Evolutionary conservation across 2,888 invertebrate species (phyloP).

Genomic region (Dryocosmus kuriphilus): DNA sequence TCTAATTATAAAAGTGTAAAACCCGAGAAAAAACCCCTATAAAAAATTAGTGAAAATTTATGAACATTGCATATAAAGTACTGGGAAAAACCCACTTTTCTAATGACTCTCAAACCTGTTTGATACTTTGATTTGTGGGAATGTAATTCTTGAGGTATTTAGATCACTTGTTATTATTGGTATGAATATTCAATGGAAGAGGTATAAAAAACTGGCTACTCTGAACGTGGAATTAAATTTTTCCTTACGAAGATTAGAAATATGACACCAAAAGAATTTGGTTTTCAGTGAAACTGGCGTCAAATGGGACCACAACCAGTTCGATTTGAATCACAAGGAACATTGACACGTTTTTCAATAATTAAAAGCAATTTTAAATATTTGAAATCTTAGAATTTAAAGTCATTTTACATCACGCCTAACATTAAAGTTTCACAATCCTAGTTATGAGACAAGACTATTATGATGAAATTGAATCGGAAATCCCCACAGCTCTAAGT

Average conservation of each 20-base stretch:
- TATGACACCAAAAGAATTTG: background rate
- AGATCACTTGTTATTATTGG: constrained; percentile 16
- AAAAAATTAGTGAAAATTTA: constrained; percentile 26
- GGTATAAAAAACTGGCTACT: background rate
- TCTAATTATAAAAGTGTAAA: background rate
- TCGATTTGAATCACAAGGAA: no score
- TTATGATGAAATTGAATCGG: constrained; percentile 12
- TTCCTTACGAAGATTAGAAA: background rate
- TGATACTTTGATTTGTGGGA: background rate
- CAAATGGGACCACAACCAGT: no score
- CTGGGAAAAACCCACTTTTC: constrained; percentile 5
- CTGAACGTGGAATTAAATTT: constrained; percentile 6
- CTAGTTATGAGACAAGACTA: background rate
- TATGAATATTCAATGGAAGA: constrained; percentile 18
- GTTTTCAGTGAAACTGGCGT: no score
- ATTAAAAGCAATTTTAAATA: background rate
- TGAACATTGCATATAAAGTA: constrained; percentile 1
- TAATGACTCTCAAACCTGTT: constrained; percentile 18
- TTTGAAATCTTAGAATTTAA: background rate
- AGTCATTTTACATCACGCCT: background rate
- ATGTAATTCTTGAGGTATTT: constrained; percentile 17
- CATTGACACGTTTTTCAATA: no score
- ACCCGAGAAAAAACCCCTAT: background rate
- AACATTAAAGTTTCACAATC: background rate
- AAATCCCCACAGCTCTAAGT: background rate